A percentile compares a stretch with the other conserved stretches of the same genome.
Conservation (phyloP, 2,888 invertebrate species). For the Drosophila bunnanda region DNA sequence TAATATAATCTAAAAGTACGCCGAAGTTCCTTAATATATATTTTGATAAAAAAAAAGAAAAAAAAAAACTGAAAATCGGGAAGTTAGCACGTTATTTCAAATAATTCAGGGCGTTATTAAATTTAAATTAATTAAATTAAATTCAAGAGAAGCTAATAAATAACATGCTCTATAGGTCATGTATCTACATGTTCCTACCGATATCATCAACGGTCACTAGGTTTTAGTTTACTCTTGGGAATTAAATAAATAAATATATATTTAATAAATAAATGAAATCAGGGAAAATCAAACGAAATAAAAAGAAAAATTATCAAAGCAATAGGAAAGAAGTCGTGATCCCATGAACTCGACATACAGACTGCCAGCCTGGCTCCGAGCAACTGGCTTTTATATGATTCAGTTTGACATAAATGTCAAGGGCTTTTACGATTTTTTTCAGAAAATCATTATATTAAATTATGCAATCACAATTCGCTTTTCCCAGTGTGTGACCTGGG, state of each 20-base stretch:
- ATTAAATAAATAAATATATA: too few species aligned
- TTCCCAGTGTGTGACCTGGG: conserved; percentile 8
- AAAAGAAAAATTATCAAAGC: neutral
- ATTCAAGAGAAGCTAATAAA: too few species aligned
- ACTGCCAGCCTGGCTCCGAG: neutral
- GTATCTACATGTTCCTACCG: conserved; percentile 5
- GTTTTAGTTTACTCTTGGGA: too few species aligned
- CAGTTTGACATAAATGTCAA: neutral
- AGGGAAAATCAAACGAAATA: neutral
- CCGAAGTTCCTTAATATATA: too few species aligned
- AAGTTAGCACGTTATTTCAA: too few species aligned
- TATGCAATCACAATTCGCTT: neutral
- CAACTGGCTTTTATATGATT: neutral
- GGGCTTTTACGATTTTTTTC: neutral
- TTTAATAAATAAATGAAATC: too few species aligned
- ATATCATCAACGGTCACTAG: neutral
- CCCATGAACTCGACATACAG: neutral
- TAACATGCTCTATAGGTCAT: neutral
- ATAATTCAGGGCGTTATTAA: too few species aligned
- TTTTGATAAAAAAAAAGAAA: too few species aligned
- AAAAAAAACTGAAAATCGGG: too few species aligned
- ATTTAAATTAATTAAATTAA: too few species aligned
- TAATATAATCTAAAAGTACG: too few species aligned
- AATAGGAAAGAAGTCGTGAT: neutral
- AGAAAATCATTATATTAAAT: neutral